Base-by-base conservation (phyloP, 2,797 vertebrate species). In the Mormyrus hasselquistii region DNA sequence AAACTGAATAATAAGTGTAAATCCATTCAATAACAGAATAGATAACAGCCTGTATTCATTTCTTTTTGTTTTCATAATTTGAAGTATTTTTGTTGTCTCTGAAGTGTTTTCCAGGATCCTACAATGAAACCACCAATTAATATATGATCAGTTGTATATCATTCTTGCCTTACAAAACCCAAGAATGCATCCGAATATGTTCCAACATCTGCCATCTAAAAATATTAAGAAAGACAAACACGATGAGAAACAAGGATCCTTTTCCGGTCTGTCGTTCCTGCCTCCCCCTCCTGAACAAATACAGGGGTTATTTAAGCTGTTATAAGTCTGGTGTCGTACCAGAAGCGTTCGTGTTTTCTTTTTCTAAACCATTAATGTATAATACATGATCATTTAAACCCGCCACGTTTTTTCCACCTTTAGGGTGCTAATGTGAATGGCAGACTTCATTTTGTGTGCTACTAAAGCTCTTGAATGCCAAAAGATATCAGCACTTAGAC, bases 151-250 rank as follows among this genome's bases (percentile, higher is more conserved):
- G 47, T 88, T 19, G 90, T 90, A 91, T 93, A 92, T 92, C 89
- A 53, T 49, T 10, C 0, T 2, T 57, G 89, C 69, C 90, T 89
- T 87, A 19, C 65, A 87, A 89, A 87, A 76, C 89, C 59, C 92
- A 93, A 92, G 92, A 94, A 93, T 92, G 90, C 92, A 92, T 93
- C 92, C 4, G 92, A 91, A 91, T 38, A 50, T 88, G 90, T 92
- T 88, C 10, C 38, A 86, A 87, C 59, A 88, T 92, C 91, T 62
- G 87, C 52, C 89, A 89, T 92, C 88, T 93, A 92, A 92, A 94
- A 93, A 92, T 94, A 94, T 94, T 91, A 93, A 89, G 91, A 89
- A 94, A 92, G 91, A 93, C 89, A 93, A 94, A 94, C 92, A 94
- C 41, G 9, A 83, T 12, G 89, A 59, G 90, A 92, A 94, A 93